A percentile compares a stretch with the other conserved stretches of the same genome.
phyloP scores from a whole-genome alignment of 2,797 vertebrate species.

The Phrynocephalus guinanensis region DNA sequence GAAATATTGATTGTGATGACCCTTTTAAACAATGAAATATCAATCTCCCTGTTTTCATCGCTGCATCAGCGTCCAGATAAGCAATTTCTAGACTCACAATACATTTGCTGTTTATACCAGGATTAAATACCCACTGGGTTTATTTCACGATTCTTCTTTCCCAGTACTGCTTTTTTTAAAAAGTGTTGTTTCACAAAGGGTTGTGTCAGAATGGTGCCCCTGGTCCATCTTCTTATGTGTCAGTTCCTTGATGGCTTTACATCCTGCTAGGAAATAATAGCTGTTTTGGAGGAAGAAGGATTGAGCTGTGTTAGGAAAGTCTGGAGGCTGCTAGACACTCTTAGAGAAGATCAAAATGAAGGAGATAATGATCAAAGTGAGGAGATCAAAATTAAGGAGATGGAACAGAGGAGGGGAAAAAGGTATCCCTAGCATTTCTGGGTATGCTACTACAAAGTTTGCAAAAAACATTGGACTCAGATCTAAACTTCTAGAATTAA shows the following conservation, averaged over 20 bases:
- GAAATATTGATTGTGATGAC: constrained; percentile 46
- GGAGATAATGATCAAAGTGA: not conserved
- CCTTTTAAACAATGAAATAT: constrained; percentile 34
- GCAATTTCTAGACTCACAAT: constrained; percentile 2
- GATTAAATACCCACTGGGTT: not conserved
- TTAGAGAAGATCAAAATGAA: not conserved
- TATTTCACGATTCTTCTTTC: constrained; percentile 4
- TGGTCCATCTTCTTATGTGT: not conserved
- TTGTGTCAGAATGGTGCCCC: not conserved
- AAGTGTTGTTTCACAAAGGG: not conserved
- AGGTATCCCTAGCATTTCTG: too few relatives aligned
- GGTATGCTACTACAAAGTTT: too few relatives aligned
- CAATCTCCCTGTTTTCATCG: constrained; percentile 25
- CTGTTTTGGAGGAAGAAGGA: not conserved
- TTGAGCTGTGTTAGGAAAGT: not conserved
- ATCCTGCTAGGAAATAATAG: not conserved
- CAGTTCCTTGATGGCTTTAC: not conserved
- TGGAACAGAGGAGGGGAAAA: not conserved
- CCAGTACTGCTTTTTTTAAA: not conserved
- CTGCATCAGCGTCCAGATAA: constrained; percentile 5
- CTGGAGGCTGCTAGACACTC: not conserved
- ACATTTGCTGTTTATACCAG: constrained; percentile 1
- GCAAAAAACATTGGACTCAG: too few relatives aligned
- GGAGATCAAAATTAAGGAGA: not conserved
- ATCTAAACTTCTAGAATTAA: too few relatives aligned